phyloP scores from a whole-genome alignment of 2,888 invertebrate species.

The Ephialtes manifestator region DNA sequence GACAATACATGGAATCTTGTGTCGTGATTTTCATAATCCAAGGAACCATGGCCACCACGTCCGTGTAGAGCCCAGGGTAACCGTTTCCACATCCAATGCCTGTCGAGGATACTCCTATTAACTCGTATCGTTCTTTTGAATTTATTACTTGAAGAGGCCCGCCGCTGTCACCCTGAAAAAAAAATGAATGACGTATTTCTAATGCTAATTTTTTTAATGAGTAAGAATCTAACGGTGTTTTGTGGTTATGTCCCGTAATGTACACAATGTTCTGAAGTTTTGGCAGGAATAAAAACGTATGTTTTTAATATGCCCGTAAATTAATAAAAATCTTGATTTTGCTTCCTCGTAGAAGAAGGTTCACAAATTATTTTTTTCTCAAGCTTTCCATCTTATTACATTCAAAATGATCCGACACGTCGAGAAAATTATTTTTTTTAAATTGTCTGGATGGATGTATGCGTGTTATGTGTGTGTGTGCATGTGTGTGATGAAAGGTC shows the following conservation, averaged over 20 bases:
- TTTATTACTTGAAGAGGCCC: slow-evolving; percentile 74
- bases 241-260: not conserved
- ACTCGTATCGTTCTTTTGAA: slow-evolving; percentile 64
- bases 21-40: slow-evolving; percentile 72
- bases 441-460: too few relatives aligned
- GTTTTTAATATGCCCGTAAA: too few relatives aligned
- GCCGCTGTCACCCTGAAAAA: slow-evolving; percentile 74
- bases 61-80: slow-evolving; percentile 73
- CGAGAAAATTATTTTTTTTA: too few relatives aligned
- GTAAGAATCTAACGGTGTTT: slow-evolving; percentile 3
- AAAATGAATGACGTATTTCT: not conserved
- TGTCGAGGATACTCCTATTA: slow-evolving; percentile 73
- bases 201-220: slow-evolving; percentile 12
- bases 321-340: too few relatives aligned
- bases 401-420: too few relatives aligned
- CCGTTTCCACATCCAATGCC: slow-evolving; percentile 72
- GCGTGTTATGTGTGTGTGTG: too few relatives aligned
- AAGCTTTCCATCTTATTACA: too few relatives aligned
- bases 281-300: not conserved
- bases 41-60: slow-evolving; percentile 71
- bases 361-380: too few relatives aligned
- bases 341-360: too few relatives aligned
- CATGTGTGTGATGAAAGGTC: too few relatives aligned
- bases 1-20: slow-evolving; percentile 74
- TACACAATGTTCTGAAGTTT: not conserved